phyloP scores from a whole-genome alignment of 2,888 invertebrate genomes.

The Ophioninae sp. region DNA sequence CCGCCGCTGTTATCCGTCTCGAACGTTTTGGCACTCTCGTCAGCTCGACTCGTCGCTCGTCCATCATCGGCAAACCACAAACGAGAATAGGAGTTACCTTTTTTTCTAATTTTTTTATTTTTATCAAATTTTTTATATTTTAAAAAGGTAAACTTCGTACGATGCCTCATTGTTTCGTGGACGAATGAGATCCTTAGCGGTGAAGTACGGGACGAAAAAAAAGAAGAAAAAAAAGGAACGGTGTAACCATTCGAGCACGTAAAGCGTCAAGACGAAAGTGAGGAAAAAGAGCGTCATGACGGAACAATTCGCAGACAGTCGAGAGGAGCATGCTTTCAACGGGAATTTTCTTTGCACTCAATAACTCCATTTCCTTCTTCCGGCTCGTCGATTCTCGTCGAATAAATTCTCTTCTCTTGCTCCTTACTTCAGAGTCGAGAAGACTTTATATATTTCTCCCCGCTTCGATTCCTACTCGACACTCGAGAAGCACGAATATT shows the following conservation, averaged over 20 bases:
- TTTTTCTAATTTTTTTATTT: too few species aligned
- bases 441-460: constrained; percentile 14
- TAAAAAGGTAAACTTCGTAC: constrained; percentile 35
- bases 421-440: constrained; percentile 28
- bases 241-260: constrained; percentile 17
- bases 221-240: background rate
- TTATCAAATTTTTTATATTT: background rate
- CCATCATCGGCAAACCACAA: background rate
- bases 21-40: background rate
- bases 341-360: constrained; percentile 62
- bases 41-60: background rate
- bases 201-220: constrained; percentile 6
- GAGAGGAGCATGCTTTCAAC: constrained; percentile 44
- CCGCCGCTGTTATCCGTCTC: background rate
- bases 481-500: background rate
- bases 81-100: background rate
- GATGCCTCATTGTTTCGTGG: constrained; percentile 51
- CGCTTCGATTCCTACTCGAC: background rate
- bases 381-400: constrained; percentile 52
- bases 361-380: constrained; percentile 60
- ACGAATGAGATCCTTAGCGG: constrained; percentile 49
- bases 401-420: constrained; percentile 45
- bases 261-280: constrained; percentile 5
- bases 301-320: constrained; percentile 50
- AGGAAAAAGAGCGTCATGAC: constrained; percentile 25